These are phyloP conservation scores for Phengaris arion DNA, from an alignment of 2,888 invertebrate species.

Conservation along the genomic window DNA sequence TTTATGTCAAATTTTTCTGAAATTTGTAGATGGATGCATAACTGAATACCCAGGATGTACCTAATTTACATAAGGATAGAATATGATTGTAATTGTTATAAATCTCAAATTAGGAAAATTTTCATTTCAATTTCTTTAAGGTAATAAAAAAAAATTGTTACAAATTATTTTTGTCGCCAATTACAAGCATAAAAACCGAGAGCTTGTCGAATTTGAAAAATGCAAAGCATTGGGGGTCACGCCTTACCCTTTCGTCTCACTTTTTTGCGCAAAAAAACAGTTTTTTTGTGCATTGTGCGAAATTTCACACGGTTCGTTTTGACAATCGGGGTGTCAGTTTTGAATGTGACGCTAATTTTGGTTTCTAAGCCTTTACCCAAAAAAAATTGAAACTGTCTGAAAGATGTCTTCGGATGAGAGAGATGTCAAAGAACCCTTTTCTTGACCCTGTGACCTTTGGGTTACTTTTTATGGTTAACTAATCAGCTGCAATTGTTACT, in stretches of 20 bases:
- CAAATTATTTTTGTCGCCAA: not conserved
- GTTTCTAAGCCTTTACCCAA: conserved; percentile 62
- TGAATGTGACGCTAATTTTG: conserved; percentile 74
- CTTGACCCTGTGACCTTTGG: conserved; percentile 57
- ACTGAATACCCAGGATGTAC: too few species aligned
- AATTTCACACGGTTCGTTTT: conserved; percentile 77
- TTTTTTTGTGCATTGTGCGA: conserved; percentile 54
- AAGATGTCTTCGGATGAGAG: conserved; percentile 58
- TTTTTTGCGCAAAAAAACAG: conserved; percentile 44
- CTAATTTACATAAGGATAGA: too few species aligned
- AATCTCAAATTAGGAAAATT: too few species aligned
- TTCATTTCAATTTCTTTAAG: too few species aligned
- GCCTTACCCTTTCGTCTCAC: conserved; percentile 50
- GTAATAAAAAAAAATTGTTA: not conserved
- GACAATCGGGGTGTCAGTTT: conserved; percentile 61
- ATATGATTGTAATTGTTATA: too few species aligned
- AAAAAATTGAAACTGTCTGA: conserved; percentile 55
- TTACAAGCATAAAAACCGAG: conserved; percentile 34
- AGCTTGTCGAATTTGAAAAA: conserved; percentile 35
- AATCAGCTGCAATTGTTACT: conserved; percentile 55
- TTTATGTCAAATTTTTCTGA: too few species aligned
- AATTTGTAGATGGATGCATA: too few species aligned
- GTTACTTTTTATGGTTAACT: conserved; percentile 50
- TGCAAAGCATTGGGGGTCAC: conserved; percentile 34
- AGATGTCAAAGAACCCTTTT: conserved; percentile 59